Evolutionary conservation across 2,888 invertebrate species (phyloP), one percentile per base, ranked within the genome.

Genomic region (Craniophora ligustri): DNA sequence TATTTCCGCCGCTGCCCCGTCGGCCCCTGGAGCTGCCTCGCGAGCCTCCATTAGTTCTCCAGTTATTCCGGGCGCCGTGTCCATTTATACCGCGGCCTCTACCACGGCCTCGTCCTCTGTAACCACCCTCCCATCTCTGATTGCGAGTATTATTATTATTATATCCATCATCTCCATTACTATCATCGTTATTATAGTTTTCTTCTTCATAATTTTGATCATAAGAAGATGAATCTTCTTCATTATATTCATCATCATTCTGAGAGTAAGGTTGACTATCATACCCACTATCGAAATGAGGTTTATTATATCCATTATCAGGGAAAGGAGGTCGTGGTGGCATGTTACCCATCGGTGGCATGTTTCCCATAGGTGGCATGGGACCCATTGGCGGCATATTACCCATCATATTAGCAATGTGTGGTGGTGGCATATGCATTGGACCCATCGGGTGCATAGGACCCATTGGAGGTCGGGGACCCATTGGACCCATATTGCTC

Each of bases 271-370:
- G 77, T 59, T 87, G 86, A 71, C 86, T 87, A 15, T 88, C 88
- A 72, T 79, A 89, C 13, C 78, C 76, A 34, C 81, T 76, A 68
- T 90, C 90, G 66, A 80, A 92, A 58, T 82, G 84, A 18, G 86
- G 82, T 75, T 93, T 92, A 62, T 87, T 90, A 63, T 79, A 92
- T 19, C 90, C 90, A 78, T 92, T 91, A 56, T 92, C 91, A 19
- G 81, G 53, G 60, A 87, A 92, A 11, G 85, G 83, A 30, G 87
- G 85, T 26, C 79, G 76, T 6, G 79, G 76, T 6, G 84, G 80
- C 81, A 83, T 82, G 21, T 77, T 85, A 8, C 75, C 76, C 76
- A 84, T 81, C 5, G 78, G 79, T 31, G 81, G 81, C 81, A 80
- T 83, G 53, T 72, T 81, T 7, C 75, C 76, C 69, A 82, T 78